Evolutionary conservation across 2,113 vertebrate genomes (phyloP), one percentile per base, ranked within the genome.

Genomic region (Triplophysa siluroides): DNA sequence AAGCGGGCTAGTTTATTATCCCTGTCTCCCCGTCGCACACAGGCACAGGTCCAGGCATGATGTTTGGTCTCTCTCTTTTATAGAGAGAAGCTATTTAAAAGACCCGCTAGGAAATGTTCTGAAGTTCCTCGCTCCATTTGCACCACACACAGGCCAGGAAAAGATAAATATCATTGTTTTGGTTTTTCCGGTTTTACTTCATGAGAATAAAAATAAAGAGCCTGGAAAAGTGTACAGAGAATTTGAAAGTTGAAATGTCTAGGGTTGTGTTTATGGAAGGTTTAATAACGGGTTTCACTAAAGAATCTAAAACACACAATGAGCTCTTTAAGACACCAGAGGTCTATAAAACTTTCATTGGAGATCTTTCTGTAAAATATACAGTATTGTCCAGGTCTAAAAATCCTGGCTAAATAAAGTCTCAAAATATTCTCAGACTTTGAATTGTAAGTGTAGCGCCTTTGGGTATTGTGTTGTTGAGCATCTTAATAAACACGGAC

Each of bases 121-220:
- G 63, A 66, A 84, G 78, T 81, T 84, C 69, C 69, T 81, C 81
- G 69, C 54, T 63, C 69, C 64, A 78, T 78, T 78, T 78, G 67
- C 63, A 68, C 18, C n/a, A 69, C 33, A 84, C 69, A 78, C 78
- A 69, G 5, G 54, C n/a, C 29, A 33, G 45, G 29, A 62, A 73
- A 64, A 24, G 29, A 54, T 71, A 79, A 47, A 68, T 68, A 71
- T 73, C 33, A 43, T 23, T 41, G 58, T 58, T 62, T 66, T 76
- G 76, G 26, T 67, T 79, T 76, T 33, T 68, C 80, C 43, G 23
- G 54, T 62, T 62, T 75, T 78, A 68, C 43, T 41, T 54, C 62
- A 33, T 61, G 47, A 58, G 21, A 21, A 43, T 79, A 67, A 79
- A 79, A 79, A 38, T 21, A n/a, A 65, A 58, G 33, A 78, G 50